Evolutionary conservation across 2,888 invertebrate species (phyloP).

Genomic region (Phortica okadai): DNA sequence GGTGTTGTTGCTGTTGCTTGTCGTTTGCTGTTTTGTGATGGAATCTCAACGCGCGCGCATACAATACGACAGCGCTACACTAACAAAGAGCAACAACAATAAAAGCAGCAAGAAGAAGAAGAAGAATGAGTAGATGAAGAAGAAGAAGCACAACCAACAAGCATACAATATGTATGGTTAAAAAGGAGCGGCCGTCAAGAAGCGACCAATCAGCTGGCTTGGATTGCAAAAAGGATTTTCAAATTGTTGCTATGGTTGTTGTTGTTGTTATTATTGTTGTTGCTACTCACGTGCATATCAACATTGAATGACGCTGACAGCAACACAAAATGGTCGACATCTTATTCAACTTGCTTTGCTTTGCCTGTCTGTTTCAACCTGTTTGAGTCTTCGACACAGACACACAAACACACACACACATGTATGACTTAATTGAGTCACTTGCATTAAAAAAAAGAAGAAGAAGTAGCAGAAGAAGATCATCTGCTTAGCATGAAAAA

Average conservation of each 20-base stretch:
- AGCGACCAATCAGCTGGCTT: constrained; percentile 68
- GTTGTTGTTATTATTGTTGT: constrained; percentile 38
- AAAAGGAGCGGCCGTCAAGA: constrained; percentile 53
- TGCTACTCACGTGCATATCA: constrained; percentile 26
- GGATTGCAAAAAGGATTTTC: constrained; percentile 44
- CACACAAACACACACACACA: constrained; percentile 22
- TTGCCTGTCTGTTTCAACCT: constrained; percentile 38
- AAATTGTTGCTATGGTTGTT: constrained; percentile 59
- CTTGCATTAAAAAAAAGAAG: constrained; percentile 56
- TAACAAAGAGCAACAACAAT: constrained; percentile 31
- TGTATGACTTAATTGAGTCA: constrained; percentile 62
- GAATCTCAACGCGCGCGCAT: constrained; percentile 53
- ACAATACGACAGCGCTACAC: constrained; percentile 49
- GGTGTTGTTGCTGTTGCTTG: constrained; percentile 45
- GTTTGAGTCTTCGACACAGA: constrained; percentile 29
- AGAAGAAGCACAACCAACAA: constrained; percentile 29
- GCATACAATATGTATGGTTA: constrained; percentile 34
- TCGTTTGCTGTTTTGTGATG: constrained; percentile 61
- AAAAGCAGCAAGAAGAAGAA: background rate
- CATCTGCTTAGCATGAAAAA: constrained; percentile 52
- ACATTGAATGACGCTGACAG: constrained; percentile 17
- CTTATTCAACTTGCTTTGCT: constrained; percentile 57
- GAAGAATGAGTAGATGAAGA: constrained; percentile 8
- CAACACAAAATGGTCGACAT: constrained; percentile 65
- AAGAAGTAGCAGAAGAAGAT: constrained; percentile 17